Evolutionary conservation across 2,113 vertebrate species (phyloP), one percentile per base, ranked within the genome.

Genomic region (Nymphicus hollandicus): DNA sequence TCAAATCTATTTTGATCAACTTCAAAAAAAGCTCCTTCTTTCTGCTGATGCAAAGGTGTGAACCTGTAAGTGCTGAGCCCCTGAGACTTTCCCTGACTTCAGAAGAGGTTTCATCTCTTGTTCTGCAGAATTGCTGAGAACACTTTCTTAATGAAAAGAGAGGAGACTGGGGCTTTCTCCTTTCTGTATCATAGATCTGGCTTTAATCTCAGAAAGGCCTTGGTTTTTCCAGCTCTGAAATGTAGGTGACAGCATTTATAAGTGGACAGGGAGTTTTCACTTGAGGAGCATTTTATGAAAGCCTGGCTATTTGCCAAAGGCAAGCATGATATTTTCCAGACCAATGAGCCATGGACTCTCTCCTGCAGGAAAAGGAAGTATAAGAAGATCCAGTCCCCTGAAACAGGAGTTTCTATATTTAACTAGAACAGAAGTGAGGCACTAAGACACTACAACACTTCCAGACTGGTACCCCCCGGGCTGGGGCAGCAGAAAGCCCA

Each of bases 241-340:
- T 5, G 1, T 25, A 70, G 71, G 46, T 64, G 61, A 74, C 9
- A 17, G 31, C 85, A 85, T 81, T 91, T 94, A 65, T 87, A 95
- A 94, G 49, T 17, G 11, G 2, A 11, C 22, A 10, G 24, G 41
- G 63, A 72, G 17, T 87, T 94, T 89, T 78, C 87, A 39, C 58
- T 83, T 85, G 53, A 91, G 64, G 50, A 81, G 58, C 25, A 13
- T 80, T 96, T 91, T 86, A 80, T 72, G 60, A 69, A 82, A 95
- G 41, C 81, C 43, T 74, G 92, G 85, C 53, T 77, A 6, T 90
- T 94, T 94, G 82, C 94, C 82, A 86, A 93, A 83, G 74, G 70
- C 72, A 93, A 78, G 60, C 29, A 58, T 2, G 19, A 11, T 88
- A 89, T 94, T 96, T 94, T 97, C 88, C 93, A 91, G 89, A 77